These are phyloP conservation scores for Pluvianellus socialis DNA, from an alignment of 2,113 vertebrate genomes.

Conservation along the genomic window DNA sequence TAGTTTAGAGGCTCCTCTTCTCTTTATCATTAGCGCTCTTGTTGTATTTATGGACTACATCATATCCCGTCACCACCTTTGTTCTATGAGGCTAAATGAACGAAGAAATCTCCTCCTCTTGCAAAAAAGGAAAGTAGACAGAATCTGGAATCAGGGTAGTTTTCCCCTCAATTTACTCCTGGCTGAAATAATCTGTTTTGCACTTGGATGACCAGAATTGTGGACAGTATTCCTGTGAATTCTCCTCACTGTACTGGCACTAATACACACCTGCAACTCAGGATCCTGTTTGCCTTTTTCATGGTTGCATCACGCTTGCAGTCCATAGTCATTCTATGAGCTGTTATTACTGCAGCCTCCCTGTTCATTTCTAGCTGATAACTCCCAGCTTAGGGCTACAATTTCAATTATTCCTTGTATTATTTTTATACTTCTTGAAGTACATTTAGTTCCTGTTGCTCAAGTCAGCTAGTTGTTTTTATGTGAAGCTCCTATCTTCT, in stretches of 20 bases:
- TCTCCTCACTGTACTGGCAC: neutral
- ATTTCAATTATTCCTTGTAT: neutral
- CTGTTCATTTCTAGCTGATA: neutral
- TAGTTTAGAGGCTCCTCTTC: neutral
- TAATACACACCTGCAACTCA: neutral
- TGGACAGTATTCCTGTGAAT: neutral
- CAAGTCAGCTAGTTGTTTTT: neutral
- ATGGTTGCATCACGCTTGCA: neutral
- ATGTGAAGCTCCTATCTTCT: neutral
- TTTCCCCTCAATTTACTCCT: neutral
- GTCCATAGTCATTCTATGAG: neutral
- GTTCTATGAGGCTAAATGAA: neutral
- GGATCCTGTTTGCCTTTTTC: neutral
- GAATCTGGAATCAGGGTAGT: neutral
- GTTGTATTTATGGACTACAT: neutral
- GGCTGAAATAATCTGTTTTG: neutral
- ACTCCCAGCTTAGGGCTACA: neutral
- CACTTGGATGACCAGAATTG: neutral
- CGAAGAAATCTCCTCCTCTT: neutral
- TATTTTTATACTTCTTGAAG: neutral
- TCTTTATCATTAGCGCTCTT: neutral
- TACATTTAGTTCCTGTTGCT: neutral
- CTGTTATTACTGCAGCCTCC: neutral
- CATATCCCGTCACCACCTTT: neutral
- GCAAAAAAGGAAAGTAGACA: neutral